Evolutionary conservation across 2,113 vertebrate species (phyloP), one percentile per base, ranked within the genome.

Genomic region (Vulpes ferrilata): DNA sequence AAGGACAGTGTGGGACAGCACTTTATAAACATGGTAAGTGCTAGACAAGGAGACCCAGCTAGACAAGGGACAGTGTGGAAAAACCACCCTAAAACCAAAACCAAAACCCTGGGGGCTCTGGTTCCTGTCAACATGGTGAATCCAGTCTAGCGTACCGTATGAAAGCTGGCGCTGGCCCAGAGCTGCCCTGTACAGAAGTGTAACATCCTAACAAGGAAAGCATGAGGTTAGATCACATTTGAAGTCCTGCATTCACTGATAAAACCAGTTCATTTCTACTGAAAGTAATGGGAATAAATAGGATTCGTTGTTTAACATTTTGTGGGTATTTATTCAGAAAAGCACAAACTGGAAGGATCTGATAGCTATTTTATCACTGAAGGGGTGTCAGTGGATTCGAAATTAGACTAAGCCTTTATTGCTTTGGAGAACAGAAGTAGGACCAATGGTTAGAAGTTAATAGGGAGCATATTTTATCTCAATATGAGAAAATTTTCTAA

Each of bases 401-500:
- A 97, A 96, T 96, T 65, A 89, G 97, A 74, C 93, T 95, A 96
- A 82, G 51, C 93, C 91, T 88, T 97, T 95, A 96, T 81, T 93
- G 92, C 93, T 90, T 81, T 7, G 20, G 90, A 97, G 94, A 96
- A 97, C 0, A 97, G 92, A 96, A 96, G 95, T 30, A 97, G 92
- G 83, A 96, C 95, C 96, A 93, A 81, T 93, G 92, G 96, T 64
- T 95, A 95, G 79, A 92, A 97, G 96, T 96, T 97, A 98, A 98
- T 98, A 86, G 97, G 87, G 95, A 96, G 92, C 97, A 96, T 95
- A 96, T 97, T 98, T 98, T 97, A 98, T 96, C 97, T 98, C 94
- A 95, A 90, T 88, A 81, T 93, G 96, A 97, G 97, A 97, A 96
- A 95, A 96, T 90, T 96, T 96, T 95, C 97, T 96, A 97, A 97